A percentile compares a stretch with the other conserved stretches of the same genome.
These are phyloP conservation scores for Diplazon laetatorius DNA, from an alignment of 2,888 invertebrate species.

Conservation along the genomic window DNA sequence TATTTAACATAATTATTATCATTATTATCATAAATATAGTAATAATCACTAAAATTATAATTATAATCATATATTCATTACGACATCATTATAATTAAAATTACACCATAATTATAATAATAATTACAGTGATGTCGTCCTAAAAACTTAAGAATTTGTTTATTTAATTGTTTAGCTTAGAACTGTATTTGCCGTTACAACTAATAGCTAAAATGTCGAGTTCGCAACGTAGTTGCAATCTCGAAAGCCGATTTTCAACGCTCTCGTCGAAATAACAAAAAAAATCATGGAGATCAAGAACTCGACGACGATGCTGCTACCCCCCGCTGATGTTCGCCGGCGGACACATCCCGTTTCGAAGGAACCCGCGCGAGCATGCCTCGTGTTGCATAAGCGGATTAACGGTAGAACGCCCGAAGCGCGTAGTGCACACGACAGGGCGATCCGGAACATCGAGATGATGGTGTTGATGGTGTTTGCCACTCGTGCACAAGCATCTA, in stretches of 20 bases:
- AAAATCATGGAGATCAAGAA: not conserved
- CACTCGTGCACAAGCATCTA: conserved; percentile 8
- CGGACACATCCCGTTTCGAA: conserved; percentile 29
- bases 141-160: no score
- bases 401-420: conserved; percentile 72
- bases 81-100: no score
- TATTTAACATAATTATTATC: no score
- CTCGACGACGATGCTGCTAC: conserved; percentile 4
- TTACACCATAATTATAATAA: no score
- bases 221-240: no score
- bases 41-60: no score
- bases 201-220: no score
- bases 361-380: conserved; percentile 25
- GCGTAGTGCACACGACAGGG: conserved; percentile 46
- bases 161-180: no score
- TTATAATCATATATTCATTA: no score
- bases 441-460: conserved; percentile 25
- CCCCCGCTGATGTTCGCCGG: not conserved
- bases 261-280: conserved; percentile 3
- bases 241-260: not conserved
- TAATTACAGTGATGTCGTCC: no score
- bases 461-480: conserved; percentile 27
- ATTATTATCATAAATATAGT: no score
- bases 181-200: no score
- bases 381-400: conserved; percentile 74